phyloP scores from a whole-genome alignment of 2,113 vertebrate genomes.

The Antechinus stuartii region DNA sequence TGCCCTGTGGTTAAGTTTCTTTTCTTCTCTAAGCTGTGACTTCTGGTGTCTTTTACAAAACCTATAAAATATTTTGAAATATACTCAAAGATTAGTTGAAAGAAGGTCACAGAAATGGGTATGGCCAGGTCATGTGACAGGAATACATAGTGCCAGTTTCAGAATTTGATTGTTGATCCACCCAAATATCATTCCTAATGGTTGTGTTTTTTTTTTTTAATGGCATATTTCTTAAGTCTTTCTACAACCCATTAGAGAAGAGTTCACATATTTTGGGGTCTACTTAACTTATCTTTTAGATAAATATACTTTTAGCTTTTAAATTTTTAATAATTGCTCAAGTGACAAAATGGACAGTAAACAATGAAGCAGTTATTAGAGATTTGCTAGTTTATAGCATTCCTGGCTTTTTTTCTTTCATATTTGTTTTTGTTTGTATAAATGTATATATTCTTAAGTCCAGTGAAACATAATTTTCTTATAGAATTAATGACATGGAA shows the following conservation, averaged over 20 bases:
- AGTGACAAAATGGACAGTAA: not conserved
- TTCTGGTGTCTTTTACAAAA: not conserved
- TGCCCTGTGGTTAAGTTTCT: not conserved
- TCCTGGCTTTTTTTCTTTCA: not conserved
- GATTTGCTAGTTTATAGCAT: not conserved
- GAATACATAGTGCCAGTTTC: not conserved
- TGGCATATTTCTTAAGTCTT: not conserved
- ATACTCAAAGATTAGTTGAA: not conserved
- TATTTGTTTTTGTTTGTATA: not conserved
- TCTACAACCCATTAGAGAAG: not conserved
- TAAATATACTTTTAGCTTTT: not conserved
- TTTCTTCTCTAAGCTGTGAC: not conserved
- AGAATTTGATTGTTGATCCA: not conserved
- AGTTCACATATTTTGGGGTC: not conserved
- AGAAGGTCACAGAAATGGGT: not conserved
- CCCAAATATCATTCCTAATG: not conserved
- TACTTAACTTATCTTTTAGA: not conserved
- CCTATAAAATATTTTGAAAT: not conserved
- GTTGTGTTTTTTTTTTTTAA: not conserved
- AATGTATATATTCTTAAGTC: not conserved
- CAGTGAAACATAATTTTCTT: not conserved
- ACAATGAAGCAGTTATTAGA: not conserved
- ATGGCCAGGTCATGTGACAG: not conserved
- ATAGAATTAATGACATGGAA: not conserved
- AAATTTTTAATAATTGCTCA: not conserved